Evolutionary conservation across 2,888 invertebrate species (phyloP).

Genomic region (Agonum fuliginosum): DNA sequence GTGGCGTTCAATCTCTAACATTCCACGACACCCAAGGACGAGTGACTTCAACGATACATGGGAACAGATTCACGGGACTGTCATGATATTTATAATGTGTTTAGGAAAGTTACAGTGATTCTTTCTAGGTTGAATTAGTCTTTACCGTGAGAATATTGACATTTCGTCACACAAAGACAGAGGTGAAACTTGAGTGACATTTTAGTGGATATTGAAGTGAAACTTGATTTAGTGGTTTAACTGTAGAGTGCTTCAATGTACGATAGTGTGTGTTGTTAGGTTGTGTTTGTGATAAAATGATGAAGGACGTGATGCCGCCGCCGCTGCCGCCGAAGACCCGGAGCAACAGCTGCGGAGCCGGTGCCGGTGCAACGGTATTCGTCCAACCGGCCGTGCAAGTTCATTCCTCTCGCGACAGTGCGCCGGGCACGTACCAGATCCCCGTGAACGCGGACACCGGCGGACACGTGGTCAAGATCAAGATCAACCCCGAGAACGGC

Average conservation of each 20-base stretch:
- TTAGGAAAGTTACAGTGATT: too few species aligned
- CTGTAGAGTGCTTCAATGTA: not conserved
- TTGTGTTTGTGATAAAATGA: constrained; percentile 8
- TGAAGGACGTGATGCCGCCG: constrained; percentile 69
- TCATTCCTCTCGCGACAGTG: constrained; percentile 67
- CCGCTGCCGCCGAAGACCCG: constrained; percentile 77
- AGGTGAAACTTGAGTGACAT: not conserved
- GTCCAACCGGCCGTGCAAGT: constrained; percentile 67
- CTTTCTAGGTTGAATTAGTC: too few species aligned
- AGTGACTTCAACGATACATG: constrained; percentile 18
- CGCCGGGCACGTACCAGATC: constrained; percentile 68
- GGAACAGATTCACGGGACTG: not conserved
- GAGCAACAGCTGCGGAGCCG: constrained; percentile 63
- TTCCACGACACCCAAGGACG: not conserved
- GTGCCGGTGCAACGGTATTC: constrained; percentile 73
- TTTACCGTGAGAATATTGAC: not conserved
- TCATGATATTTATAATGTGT: too few species aligned
- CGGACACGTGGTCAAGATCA: constrained; percentile 81
- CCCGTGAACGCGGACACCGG: constrained; percentile 54
- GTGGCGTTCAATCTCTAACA: constrained; percentile 8
- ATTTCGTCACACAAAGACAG: not conserved
- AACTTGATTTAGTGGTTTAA: not conserved
- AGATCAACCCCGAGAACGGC: constrained; percentile 78
- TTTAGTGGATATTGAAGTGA: not conserved
- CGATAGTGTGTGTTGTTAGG: not conserved